These are phyloP conservation scores for Artemisiospiza belli DNA, from an alignment of 2,113 vertebrate species.

Conservation along the genomic window DNA sequence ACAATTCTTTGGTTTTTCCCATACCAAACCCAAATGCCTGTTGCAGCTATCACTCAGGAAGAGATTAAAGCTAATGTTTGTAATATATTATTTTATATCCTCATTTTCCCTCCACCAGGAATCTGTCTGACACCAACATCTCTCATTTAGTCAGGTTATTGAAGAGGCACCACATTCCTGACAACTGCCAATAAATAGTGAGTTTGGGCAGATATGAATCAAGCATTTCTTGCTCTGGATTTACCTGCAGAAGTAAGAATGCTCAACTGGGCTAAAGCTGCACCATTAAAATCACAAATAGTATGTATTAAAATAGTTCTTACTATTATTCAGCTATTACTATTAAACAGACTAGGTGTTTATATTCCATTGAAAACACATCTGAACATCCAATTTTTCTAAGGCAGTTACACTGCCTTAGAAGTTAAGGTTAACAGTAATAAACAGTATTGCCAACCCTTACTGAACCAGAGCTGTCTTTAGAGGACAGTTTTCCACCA, in stretches of 20 bases:
- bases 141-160: not conserved
- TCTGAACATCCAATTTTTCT: not conserved
- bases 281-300: not conserved
- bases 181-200: not conserved
- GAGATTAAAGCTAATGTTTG: not conserved
- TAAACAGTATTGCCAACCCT: not conserved
- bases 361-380: not conserved
- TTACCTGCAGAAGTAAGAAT: not conserved
- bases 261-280: not conserved
- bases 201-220: not conserved
- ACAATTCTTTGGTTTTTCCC: not conserved
- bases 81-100: not conserved
- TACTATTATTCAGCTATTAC: not conserved
- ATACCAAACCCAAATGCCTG: not conserved
- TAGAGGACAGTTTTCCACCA: not conserved
- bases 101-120: not conserved
- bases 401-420: not conserved
- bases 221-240: not conserved
- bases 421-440: not conserved
- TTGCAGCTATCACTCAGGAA: not conserved
- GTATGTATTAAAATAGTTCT: not conserved
- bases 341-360: not conserved
- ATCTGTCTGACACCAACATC: not conserved
- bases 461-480: not conserved
- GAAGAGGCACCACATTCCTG: not conserved